Evolutionary conservation across 2,888 invertebrate species (phyloP), one percentile per base, ranked within the genome.

Genomic region (Xanthia togata): DNA sequence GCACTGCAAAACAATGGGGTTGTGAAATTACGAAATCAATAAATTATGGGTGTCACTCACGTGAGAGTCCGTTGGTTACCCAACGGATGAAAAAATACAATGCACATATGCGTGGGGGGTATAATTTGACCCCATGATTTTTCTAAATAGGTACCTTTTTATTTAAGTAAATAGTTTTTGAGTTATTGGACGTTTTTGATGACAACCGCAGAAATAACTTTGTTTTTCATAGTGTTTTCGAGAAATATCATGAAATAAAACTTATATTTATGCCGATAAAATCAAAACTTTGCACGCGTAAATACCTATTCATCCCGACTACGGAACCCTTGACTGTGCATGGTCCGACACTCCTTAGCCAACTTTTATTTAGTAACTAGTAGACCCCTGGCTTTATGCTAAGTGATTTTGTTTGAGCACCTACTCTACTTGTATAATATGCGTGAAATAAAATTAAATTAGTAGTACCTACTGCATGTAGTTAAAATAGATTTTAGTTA

Each of bases 341-440:
- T 59, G 20, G n/a, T 0, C 20, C 20, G 2, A 68, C 6, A n/a
- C 35, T 6, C 17, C 68, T 57, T 35, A 4, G 4, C 5, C 57
- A 20, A 2, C n/a, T 68, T 83, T 83, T 86, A 59, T 81, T 85
- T 69, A 64, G n/a, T 64, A 41, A 53, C 9, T 63, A n/a, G n/a
- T n/a, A 63, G 23, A 53, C 63, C 57, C 69, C 41, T 44, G 31
- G 59, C 8, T 62, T 38, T 72, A 70, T 70, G 57, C n/a, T 65
- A 76, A 79, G 71, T 47, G 62, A 70, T 62, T 81, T 78, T 67
- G 20, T 83, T 70, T 60, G 35, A 35, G 60, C 2, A 23, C 50
- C 50, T 50, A 50, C 50, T 50, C 0, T 20, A 50, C 2, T 12
- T 23, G 23, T 72, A 31, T 62, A 35, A n/a, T 26, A 47, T 23